Conservation (phyloP, 1,140 invertebrate genomes). For the honey bee (Apis mellifera) region Amel_HAv3.1 CM009932.2:13813501-13814000, state of each 20-base stretch:
- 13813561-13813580: constrained; percentile 12
- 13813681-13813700: constrained; percentile 21
- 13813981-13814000: no score
- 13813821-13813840: no score
- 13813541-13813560: constrained; percentile 20
- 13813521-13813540: no score
- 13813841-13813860: constrained; percentile 20
- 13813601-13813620: background rate
- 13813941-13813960: background rate
- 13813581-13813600: background rate
- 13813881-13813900: background rate
- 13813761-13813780: background rate
- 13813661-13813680: background rate
- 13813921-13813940: constrained; percentile 8
- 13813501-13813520: constrained; percentile 12
- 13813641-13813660: background rate
- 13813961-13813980: background rate
- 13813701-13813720: constrained; percentile 11
- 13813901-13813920: background rate
- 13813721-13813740: background rate
- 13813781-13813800: constrained; percentile 55
- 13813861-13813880: constrained; percentile 22
- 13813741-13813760: background rate
- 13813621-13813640: no score
- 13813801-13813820: no score